Evolutionary conservation across 2,888 invertebrate genomes (phyloP), one percentile per base, ranked within the genome.

Genomic region (Tribolium freemani): DNA sequence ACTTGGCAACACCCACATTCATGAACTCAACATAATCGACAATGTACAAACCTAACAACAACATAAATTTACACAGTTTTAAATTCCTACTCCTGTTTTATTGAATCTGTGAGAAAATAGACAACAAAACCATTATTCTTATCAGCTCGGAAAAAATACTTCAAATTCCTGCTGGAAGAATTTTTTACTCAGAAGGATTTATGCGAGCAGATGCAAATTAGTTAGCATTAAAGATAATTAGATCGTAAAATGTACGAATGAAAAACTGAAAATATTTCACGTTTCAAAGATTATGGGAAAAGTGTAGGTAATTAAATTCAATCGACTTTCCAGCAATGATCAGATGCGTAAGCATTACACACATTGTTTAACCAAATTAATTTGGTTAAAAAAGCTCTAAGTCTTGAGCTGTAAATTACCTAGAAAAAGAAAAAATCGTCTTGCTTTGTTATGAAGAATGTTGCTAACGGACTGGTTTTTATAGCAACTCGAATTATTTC

Each of bases 191-290:
- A 26, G 5, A 5, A 3, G 26, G 26, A 26, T 26, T 26, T 26
- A 26, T 26, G 26, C 26, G 26, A 11, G 31, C 16, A 56, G 61
- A 70, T 70, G 69, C 50, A 70, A 70, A 70, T 70, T 56, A 63
- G 57, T 13, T n/a, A 38, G 13, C 63, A 61, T 48, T 56, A 70
- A 63, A 63, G 44, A 70, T 70, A 70, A 70, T 63, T 63, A 56
- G 69, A 31, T 61, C 53, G 63, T 70, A 63, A 70, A 70, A 63
- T 48, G 11, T 21, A 26, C 26, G 63, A 30, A n/a, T 48, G 48
- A 5, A 48, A 48, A 48, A 11, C 8, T 10, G 48, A 48, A 48
- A 11, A 11, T 48, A 6, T 13, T 16, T 11, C 10, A 48, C 26
- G 48, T 48, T 8, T 48, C n/a, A 10, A 48, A 48, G 11, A n/a